Percentiles rank a stretch among this genome's conserved stretches.
phyloP scores from a whole-genome alignment of 2,888 invertebrate species.

The Ecliptopera silaceata region DNA sequence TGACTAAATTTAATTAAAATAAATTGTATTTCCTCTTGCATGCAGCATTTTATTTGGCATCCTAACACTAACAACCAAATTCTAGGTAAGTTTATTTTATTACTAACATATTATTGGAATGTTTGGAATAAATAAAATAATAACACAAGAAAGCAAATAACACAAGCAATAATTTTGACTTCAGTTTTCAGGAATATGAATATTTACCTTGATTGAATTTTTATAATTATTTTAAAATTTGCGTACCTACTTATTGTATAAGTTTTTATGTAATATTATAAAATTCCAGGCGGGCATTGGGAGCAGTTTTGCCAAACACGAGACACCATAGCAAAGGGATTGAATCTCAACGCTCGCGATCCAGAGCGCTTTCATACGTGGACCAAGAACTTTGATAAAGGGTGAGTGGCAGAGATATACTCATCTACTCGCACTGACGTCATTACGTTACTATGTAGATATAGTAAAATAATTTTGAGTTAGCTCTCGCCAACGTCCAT shows the following conservation, averaged over 20 bases:
- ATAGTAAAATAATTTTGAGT: background rate
- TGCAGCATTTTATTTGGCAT: constrained; percentile 35
- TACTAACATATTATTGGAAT: no score
- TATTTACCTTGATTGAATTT: no score
- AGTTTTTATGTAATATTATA: background rate
- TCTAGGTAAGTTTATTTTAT: constrained; percentile 26
- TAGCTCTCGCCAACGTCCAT: constrained; percentile 53
- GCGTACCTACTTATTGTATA: no score
- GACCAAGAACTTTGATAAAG: constrained; percentile 50
- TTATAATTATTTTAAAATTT: no score
- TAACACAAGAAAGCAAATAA: no score
- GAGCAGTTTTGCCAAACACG: constrained; percentile 69
- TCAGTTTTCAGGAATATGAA: no score
- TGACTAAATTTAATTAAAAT: constrained; percentile 4
- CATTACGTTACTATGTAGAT: background rate
- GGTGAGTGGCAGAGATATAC: constrained; percentile 42
- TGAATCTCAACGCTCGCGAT: constrained; percentile 52
- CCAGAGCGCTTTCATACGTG: constrained; percentile 43
- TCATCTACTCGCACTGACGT: constrained; percentile 8
- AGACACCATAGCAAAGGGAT: constrained; percentile 59
- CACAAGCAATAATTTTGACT: no score
- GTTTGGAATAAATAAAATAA: no score
- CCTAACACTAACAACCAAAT: constrained; percentile 11
- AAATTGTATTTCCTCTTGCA: constrained; percentile 25
- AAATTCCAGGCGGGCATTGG: constrained; percentile 58